Evolutionary conservation across 1,140 invertebrate species (phyloP).

Genomic region (Calosoma granatense): DNA sequence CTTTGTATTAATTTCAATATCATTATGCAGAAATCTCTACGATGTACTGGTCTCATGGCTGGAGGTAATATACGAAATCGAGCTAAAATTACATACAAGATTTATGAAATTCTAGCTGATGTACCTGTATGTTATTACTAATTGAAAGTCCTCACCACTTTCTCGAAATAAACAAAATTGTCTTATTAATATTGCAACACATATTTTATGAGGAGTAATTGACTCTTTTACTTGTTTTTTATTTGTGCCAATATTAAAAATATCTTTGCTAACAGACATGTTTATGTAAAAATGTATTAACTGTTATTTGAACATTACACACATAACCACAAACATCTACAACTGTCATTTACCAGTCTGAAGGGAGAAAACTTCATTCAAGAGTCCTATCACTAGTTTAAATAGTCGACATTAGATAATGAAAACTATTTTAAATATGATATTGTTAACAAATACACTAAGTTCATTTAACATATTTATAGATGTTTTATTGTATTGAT

Average conservation of each 20-base stretch:
- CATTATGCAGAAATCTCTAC: constrained; percentile 48
- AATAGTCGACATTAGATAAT: neutral
- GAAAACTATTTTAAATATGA: neutral
- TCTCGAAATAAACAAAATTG: constrained; percentile 39
- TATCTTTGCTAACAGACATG: neutral
- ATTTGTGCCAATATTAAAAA: neutral
- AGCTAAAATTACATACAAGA: constrained; percentile 20
- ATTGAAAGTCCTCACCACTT: constrained; percentile 32
- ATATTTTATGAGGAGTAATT: constrained; percentile 45
- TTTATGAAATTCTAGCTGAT: too few species aligned
- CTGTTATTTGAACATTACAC: neutral
- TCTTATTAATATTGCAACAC: constrained; percentile 41
- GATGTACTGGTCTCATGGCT: constrained; percentile 29
- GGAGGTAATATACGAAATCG: constrained; percentile 24
- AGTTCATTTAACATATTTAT: neutral
- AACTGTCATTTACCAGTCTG: neutral
- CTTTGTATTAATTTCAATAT: constrained; percentile 53
- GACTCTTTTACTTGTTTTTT: constrained; percentile 27
- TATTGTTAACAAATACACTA: too few species aligned
- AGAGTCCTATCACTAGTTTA: neutral
- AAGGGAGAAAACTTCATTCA: too few species aligned
- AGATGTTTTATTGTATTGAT: too few species aligned
- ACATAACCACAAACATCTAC: neutral
- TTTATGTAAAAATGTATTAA: neutral
- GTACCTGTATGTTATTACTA: constrained; percentile 10